These are phyloP conservation scores for Caenorhabditis doughertyi DNA, from an alignment of 2,888 invertebrate genomes.

Conservation along the genomic window DNA sequence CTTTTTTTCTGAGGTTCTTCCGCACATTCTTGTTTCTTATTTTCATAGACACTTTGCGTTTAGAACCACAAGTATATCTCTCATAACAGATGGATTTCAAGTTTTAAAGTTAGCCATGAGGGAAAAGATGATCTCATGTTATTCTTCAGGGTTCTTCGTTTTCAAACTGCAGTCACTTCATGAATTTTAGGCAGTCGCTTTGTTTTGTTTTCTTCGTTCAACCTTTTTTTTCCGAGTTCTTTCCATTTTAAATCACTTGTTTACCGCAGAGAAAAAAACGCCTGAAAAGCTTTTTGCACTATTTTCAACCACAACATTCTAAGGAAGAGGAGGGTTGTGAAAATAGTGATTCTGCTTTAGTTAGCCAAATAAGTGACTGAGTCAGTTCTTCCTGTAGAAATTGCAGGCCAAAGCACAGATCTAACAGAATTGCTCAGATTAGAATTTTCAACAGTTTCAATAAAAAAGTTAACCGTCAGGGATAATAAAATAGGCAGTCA, in stretches of 20 bases:
- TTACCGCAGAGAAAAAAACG: not conserved
- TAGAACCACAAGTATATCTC: slow-evolving; percentile 14
- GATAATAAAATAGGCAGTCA: too few relatives aligned
- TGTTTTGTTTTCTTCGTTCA: slow-evolving; percentile 14
- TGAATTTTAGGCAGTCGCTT: slow-evolving; percentile 14
- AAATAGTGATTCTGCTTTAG: slow-evolving; percentile 16
- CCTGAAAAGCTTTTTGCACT: slow-evolving; percentile 36
- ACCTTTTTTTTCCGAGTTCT: not conserved
- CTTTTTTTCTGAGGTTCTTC: slow-evolving; percentile 17
- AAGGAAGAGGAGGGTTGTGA: not conserved
- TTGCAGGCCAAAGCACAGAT: too few relatives aligned
- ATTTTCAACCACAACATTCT: slow-evolving; percentile 9
- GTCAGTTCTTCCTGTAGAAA: not conserved
- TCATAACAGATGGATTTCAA: slow-evolving; percentile 13
- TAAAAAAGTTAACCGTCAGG: too few relatives aligned
- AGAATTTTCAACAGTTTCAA: too few relatives aligned
- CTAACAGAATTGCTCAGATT: too few relatives aligned
- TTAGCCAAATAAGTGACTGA: slow-evolving; percentile 1
- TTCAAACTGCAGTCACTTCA: not conserved
- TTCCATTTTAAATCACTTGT: slow-evolving; percentile 6
- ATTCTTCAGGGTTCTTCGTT: not conserved
- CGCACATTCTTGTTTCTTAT: slow-evolving; percentile 38
- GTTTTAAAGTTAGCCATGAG: not conserved
- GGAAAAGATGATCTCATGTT: slow-evolving; percentile 1
- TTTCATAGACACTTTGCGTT: slow-evolving; percentile 19